These are phyloP conservation scores for Hepsetus odoe DNA, from an alignment of 2,113 vertebrate genomes.

Conservation along the genomic window DNA sequence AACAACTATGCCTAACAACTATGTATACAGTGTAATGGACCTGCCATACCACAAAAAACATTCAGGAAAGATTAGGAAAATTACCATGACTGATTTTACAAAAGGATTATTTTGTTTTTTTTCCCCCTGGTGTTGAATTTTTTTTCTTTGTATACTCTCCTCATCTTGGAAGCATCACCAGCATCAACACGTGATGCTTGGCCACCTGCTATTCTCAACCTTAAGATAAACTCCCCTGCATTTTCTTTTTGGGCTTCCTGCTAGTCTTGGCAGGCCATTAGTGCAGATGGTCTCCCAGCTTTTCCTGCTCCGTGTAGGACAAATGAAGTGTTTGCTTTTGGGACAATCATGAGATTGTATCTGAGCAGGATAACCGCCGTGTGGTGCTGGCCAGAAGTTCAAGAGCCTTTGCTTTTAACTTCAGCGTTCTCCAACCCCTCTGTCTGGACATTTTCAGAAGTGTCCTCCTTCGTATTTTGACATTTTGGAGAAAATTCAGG, in stretches of 20 bases:
- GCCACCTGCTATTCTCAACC: constrained; percentile 8
- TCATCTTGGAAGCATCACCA: neutral
- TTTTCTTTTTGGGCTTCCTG: constrained; percentile 24
- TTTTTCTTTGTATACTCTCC: neutral
- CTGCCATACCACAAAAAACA: too few species aligned
- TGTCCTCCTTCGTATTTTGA: neutral
- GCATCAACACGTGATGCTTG: neutral
- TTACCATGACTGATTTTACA: too few species aligned
- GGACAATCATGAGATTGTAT: neutral
- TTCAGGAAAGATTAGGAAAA: too few species aligned
- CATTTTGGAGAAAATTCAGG: too few species aligned
- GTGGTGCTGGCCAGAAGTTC: neutral
- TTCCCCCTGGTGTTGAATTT: neutral
- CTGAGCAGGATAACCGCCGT: neutral
- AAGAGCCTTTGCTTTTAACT: neutral
- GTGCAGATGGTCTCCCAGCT: constrained; percentile 9
- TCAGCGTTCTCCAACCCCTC: neutral
- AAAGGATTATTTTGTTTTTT: too few species aligned
- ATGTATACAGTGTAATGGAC: too few species aligned
- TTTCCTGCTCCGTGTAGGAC: neutral
- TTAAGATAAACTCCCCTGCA: constrained; percentile 11
- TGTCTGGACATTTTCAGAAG: neutral
- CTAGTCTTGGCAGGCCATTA: neutral
- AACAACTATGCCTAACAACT: too few species aligned
- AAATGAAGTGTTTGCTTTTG: constrained; percentile 9